Conservation (phyloP, 2,113 vertebrate species). For the Pelusios castaneus region DNA sequence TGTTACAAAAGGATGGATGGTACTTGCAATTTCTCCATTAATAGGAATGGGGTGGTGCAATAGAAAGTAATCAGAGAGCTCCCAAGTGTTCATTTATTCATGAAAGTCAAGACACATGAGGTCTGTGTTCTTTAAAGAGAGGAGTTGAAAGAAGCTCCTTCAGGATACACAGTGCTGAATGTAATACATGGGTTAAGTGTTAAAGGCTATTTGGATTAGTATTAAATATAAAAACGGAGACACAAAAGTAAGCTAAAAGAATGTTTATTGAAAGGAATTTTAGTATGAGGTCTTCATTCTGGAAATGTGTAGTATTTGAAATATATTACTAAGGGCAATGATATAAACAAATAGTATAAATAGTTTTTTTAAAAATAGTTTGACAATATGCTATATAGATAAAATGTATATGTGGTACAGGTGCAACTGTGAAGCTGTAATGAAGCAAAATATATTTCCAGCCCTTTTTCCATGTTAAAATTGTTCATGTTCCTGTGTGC, state of each 20-base stretch:
- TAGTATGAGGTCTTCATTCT: background rate
- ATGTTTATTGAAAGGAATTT: background rate
- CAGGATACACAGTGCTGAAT: background rate
- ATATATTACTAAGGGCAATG: background rate
- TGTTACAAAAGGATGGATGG: no score
- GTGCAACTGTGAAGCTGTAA: background rate
- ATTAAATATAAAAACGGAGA: background rate
- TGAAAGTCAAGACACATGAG: background rate
- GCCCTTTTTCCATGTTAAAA: background rate
- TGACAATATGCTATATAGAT: background rate
- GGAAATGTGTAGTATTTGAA: background rate
- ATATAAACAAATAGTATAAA: background rate
- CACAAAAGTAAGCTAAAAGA: background rate
- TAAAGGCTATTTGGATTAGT: background rate
- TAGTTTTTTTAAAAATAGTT: background rate
- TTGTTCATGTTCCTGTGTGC: background rate
- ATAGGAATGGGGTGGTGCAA: background rate
- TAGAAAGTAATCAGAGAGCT: background rate
- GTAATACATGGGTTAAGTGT: background rate
- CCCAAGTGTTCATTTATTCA: background rate
- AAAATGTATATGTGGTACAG: background rate
- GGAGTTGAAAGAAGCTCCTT: background rate
- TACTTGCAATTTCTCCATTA: background rate
- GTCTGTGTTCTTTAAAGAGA: background rate
- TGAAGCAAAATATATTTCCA: background rate